Base-by-base conservation (phyloP, 1,140 invertebrate species). In the Galendromus occidentalis region DNA sequence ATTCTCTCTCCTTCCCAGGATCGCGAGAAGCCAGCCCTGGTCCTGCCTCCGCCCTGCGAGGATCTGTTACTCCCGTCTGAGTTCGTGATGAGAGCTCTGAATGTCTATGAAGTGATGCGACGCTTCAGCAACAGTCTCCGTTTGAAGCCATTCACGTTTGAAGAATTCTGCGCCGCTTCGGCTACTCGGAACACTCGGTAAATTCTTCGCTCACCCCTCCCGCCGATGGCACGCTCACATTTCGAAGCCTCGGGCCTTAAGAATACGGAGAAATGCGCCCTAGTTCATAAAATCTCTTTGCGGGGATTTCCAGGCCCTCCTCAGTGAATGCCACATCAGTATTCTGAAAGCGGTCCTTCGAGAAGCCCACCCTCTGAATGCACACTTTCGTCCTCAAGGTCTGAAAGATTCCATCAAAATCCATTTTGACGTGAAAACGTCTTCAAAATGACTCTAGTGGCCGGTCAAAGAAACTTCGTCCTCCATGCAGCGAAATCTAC, bases 351-450 rank as follows among this genome's bases (percentile, higher is more conserved):
- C 91, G 9, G 79, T 97, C 66, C 76, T 97, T 30, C 76, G 92
- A 64, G 93, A 97, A 78, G 92, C 96, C 77, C 93, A 97, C 75
- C 83, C 84, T 0, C 89, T 92, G 75, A 88, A 90, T 72, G 94
- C 91, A 18, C 86, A 90, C 73, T 96, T 94, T 79, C 91, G 92
- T 59, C 90, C 92, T 14, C 76, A 91, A 64, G 94, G 97, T 78
- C 85, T 91, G 71, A 96, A 96, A 79, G 93, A 97, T 76, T 92
- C 88, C 75, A 85, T 96, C 0, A 96, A 97, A 75, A 85, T 94
- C 64, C 83, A 85, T 68, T 78, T n/a, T n/a, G n/a, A n/a, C n/a
- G n/a, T n/a, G n/a, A n/a, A n/a, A n/a, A n/a, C n/a, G n/a, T n/a
- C n/a, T n/a, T n/a, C n/a, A n/a, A n/a, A n/a, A n/a, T n/a, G n/a